Percentiles rank a stretch among this genome's conserved stretches.
Evolutionary conservation across 2,113 vertebrate species (phyloP).

Genomic region (Atrichornis clamosus): DNA sequence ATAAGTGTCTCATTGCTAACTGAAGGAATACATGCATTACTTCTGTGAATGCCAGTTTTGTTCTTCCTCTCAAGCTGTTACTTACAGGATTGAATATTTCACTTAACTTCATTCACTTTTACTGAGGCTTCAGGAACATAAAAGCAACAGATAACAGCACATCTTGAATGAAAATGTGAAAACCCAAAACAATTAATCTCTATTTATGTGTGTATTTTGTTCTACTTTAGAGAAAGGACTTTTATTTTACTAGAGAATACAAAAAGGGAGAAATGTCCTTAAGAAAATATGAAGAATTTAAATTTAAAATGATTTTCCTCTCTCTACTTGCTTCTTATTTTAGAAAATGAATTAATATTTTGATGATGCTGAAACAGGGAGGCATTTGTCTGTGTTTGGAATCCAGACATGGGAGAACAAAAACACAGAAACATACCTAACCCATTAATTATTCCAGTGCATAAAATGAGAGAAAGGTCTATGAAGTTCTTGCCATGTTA

Average conservation of each 20-base stretch:
- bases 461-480: background rate
- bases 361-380: background rate
- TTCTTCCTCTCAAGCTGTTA: conserved; percentile 12
- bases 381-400: background rate
- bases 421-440: background rate
- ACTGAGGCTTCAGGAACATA: background rate
- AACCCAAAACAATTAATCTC: background rate
- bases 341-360: background rate
- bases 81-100: conserved; percentile 5
- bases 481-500: background rate
- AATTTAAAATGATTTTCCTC: background rate
- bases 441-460: background rate
- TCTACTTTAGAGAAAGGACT: background rate
- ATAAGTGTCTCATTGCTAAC: background rate
- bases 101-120: background rate
- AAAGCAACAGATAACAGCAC: background rate
- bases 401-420: background rate
- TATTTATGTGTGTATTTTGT: background rate
- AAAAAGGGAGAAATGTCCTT: background rate
- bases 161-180: background rate
- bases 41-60: conserved; percentile 23
- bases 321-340: background rate
- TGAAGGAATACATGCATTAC: conserved; percentile 28
- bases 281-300: background rate
- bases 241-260: background rate